Conservation (phyloP, 2,797 vertebrate genomes). For the Limosa lapponica region DNA sequence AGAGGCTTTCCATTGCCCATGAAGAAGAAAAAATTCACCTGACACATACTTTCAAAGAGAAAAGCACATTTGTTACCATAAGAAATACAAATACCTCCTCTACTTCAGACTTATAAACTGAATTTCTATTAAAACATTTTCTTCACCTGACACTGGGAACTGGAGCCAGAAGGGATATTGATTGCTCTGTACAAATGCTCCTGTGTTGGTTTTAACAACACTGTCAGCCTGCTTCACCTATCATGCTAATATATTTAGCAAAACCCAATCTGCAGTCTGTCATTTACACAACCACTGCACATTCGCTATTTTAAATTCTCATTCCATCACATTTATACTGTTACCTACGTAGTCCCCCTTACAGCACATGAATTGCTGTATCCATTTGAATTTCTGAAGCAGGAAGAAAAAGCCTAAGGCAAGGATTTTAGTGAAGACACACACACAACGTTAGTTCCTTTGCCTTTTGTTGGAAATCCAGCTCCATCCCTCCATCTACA, state of each 20-base stretch:
- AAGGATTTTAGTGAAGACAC: neutral
- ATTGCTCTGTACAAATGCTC: neutral
- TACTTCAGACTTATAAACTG: neutral
- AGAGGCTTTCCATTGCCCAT: neutral
- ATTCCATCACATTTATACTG: neutral
- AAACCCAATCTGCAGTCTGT: neutral
- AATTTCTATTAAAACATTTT: constrained; percentile 42
- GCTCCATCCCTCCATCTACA: neutral
- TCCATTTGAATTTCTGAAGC: constrained; percentile 13
- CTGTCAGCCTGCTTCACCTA: neutral
- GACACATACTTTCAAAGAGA: neutral
- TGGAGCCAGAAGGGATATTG: neutral
- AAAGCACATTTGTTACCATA: neutral
- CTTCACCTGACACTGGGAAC: neutral
- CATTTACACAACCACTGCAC: neutral
- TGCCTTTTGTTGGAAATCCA: neutral
- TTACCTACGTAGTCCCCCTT: neutral
- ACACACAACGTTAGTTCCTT: neutral
- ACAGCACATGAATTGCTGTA: neutral
- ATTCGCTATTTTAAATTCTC: neutral
- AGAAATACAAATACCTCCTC: neutral
- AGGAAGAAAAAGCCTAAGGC: neutral
- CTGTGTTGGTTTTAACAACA: neutral
- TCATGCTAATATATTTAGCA: neutral
- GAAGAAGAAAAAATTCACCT: neutral